Percentiles rank a stretch among this genome's conserved stretches.
Conservation (phyloP, 2,113 vertebrate species). For the Engystomops pustulosus region DNA sequence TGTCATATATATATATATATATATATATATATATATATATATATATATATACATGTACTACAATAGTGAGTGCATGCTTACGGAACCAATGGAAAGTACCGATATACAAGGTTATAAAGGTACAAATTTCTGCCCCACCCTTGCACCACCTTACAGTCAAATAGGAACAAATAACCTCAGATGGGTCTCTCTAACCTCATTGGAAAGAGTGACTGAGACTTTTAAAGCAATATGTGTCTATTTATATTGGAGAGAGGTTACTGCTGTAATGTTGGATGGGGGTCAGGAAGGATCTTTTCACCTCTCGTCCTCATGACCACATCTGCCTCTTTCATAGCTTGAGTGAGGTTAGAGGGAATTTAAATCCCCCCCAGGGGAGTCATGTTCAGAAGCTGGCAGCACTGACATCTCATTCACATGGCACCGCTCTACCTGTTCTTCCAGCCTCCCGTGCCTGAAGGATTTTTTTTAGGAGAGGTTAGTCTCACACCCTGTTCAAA, state of each 20-base stretch:
- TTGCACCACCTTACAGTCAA: not conserved
- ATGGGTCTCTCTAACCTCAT: not conserved
- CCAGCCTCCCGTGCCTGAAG: conserved; percentile 54
- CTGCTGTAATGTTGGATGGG: conserved; percentile 14
- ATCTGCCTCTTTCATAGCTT: not conserved
- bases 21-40: too few relatives aligned
- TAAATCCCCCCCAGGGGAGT: conserved; percentile 35
- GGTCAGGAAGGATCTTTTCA: conserved; percentile 11
- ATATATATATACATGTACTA: too few relatives aligned
- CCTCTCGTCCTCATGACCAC: not conserved
- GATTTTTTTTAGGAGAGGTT: conserved; percentile 55
- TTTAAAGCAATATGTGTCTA: conserved; percentile 9
- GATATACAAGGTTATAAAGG: too few relatives aligned
- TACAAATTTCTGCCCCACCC: too few relatives aligned
- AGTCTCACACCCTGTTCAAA: conserved; percentile 16
- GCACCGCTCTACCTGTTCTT: conserved; percentile 56
- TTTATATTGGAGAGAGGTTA: conserved; percentile 12
- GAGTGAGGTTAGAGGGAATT: conserved; percentile 26
- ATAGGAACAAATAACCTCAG: not conserved
- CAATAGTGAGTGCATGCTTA: too few relatives aligned
- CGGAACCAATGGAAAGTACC: too few relatives aligned
- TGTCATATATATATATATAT: too few relatives aligned
- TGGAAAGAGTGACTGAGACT: not conserved
- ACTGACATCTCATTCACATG: conserved; percentile 34
- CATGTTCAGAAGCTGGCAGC: conserved; percentile 37